Percentiles rank a stretch among this genome's conserved stretches.
Evolutionary conservation across 23 tunicate species (phyloP).

Genomic region (Halocynthia aurantium): DNA sequence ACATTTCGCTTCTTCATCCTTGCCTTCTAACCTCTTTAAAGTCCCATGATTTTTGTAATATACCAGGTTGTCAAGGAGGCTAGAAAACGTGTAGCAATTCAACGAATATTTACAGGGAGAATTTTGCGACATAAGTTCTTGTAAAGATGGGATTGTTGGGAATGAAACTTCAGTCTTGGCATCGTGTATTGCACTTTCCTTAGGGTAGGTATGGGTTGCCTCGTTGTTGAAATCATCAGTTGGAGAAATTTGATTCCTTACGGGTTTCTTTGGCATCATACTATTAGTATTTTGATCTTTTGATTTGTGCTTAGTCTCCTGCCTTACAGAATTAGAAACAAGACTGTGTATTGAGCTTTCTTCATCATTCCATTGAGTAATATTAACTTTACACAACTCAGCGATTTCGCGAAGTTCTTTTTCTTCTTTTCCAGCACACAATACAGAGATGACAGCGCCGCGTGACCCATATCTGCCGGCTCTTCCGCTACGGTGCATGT

Average conservation of each 20-base stretch:
- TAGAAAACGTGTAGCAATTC: not conserved
- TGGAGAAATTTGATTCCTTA: too few species aligned
- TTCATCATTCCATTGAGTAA: conserved; percentile 13
- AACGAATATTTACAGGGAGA: not conserved
- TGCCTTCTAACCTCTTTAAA: not conserved
- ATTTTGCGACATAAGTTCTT: not conserved
- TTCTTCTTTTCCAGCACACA: conserved; percentile 37
- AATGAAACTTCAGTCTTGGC: not conserved
- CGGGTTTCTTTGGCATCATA: too few species aligned
- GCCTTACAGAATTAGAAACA: not conserved
- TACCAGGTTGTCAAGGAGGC: not conserved
- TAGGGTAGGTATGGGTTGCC: not conserved
- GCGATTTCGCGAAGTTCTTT: conserved; percentile 29
- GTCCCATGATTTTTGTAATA: not conserved
- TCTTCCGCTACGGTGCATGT: conserved; percentile 89
- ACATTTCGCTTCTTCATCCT: not conserved
- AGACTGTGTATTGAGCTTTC: not conserved
- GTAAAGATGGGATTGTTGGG: conserved; percentile 6
- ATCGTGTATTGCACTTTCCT: not conserved
- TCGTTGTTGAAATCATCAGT: too few species aligned
- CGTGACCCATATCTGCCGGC: conserved; percentile 84
- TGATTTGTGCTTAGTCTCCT: not conserved
- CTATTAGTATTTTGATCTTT: not conserved
- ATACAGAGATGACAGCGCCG: conserved; percentile 59
- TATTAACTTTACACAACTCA: conserved; percentile 34